Conservation (phyloP, 2,888 invertebrate species). For the Drosophila recens region DNA sequence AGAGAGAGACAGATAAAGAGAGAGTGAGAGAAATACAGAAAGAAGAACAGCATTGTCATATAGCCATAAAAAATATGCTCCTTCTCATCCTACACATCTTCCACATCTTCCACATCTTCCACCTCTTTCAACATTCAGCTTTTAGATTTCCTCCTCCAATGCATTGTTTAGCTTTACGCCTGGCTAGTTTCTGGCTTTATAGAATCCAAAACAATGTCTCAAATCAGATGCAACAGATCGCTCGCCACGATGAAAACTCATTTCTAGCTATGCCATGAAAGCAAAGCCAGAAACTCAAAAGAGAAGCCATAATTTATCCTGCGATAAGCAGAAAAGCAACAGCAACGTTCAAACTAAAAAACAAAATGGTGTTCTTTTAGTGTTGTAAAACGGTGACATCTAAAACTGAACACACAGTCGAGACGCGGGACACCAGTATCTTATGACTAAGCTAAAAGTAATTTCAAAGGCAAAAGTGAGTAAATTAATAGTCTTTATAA, state of each 20-base stretch:
- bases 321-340: slow-evolving; percentile 16
- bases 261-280: slow-evolving; percentile 15
- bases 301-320: slow-evolving; percentile 22
- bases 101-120: not conserved
- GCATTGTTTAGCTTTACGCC: slow-evolving; percentile 26
- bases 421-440: too few species aligned
- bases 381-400: not conserved
- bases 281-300: slow-evolving; percentile 2
- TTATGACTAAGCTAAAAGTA: too few species aligned
- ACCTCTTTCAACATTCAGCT: not conserved
- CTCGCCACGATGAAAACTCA: slow-evolving; percentile 19
- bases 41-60: not conserved
- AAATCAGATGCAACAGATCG: slow-evolving; percentile 53
- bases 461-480: too few species aligned
- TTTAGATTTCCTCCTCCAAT: not conserved
- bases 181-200: slow-evolving; percentile 25
- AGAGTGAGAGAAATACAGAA: not conserved
- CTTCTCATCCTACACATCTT: not conserved
- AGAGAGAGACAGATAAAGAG: not conserved
- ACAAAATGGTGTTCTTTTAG: too few species aligned
- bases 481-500: not conserved
- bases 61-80: not conserved
- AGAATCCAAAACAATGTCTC: slow-evolving; percentile 38
- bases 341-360: not conserved
- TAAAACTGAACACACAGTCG: too few species aligned